Evolutionary conservation across 2,113 vertebrate genomes (phyloP).

Genomic region (Myanophis thanlyinensis): DNA sequence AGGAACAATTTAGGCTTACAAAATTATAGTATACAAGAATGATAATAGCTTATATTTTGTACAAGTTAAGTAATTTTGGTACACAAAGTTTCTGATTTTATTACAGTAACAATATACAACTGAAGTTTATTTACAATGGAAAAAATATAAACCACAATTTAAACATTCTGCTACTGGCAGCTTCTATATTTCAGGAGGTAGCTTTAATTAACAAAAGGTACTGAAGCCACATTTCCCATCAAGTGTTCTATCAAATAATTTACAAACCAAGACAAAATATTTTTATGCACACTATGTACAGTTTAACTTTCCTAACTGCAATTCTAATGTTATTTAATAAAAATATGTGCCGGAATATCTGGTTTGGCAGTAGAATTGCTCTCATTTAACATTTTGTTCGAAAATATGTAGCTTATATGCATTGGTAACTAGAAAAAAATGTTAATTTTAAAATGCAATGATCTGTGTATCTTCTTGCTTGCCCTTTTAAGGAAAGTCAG

Average conservation of each 20-base stretch:
- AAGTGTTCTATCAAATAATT: slow-evolving; percentile 89
- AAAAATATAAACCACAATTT: slow-evolving; percentile 80
- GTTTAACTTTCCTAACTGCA: slow-evolving; percentile 73
- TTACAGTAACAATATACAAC: slow-evolving; percentile 87
- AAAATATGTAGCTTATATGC: slow-evolving; percentile 44
- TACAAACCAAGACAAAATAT: slow-evolving; percentile 82
- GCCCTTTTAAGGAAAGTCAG: slow-evolving; percentile 10
- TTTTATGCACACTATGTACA: slow-evolving; percentile 83
- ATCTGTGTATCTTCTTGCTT: neutral
- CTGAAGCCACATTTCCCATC: slow-evolving; percentile 87
- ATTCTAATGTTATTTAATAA: slow-evolving; percentile 63
- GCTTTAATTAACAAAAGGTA: slow-evolving; percentile 89
- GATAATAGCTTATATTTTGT: slow-evolving; percentile 84
- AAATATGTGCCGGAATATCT: slow-evolving; percentile 62
- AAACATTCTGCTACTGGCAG: slow-evolving; percentile 85
- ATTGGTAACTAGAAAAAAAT: slow-evolving; percentile 31
- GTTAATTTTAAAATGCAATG: slow-evolving; percentile 30
- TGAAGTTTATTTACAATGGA: slow-evolving; percentile 82
- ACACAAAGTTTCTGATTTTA: slow-evolving; percentile 80
- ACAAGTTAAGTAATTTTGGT: slow-evolving; percentile 84
- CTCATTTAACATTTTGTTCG: slow-evolving; percentile 52
- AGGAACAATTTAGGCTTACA: slow-evolving; percentile 81
- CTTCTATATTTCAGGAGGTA: slow-evolving; percentile 93
- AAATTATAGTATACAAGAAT: slow-evolving; percentile 90
- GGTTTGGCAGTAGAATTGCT: slow-evolving; percentile 67